Conservation (phyloP, 2,888 invertebrate species). For the Didymodactylos carnosus region DNA sequence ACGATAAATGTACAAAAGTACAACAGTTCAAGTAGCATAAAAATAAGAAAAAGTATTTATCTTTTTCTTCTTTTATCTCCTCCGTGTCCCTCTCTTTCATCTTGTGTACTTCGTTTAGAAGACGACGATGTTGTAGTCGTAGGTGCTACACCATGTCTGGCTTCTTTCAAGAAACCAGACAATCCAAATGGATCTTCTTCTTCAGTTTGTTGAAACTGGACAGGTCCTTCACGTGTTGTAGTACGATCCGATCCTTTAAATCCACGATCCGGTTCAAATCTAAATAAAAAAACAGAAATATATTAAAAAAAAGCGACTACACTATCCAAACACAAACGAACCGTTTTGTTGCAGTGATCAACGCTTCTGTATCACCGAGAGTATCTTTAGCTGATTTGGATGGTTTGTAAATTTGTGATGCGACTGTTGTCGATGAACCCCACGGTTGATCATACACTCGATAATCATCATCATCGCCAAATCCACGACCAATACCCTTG, state of each 20-base stretch:
- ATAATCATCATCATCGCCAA: conserved; percentile 87
- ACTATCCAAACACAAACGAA: neutral
- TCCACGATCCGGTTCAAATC: conserved; percentile 8
- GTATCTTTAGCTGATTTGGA: conserved; percentile 59
- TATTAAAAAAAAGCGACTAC: neutral
- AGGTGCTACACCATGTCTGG: neutral
- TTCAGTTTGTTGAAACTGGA: conserved; percentile 8
- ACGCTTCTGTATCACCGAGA: conserved; percentile 7
- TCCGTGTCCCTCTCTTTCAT: neutral
- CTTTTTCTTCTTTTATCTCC: neutral
- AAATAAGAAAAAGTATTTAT: neutral
- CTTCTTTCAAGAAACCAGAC: conserved; percentile 6
- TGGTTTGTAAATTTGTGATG: conserved; percentile 50
- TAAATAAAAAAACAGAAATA: neutral
- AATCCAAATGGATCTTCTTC: conserved; percentile 12
- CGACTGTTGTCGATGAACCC: conserved; percentile 66
- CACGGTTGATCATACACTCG: conserved; percentile 95
- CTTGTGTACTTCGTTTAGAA: neutral
- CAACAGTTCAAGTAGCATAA: too few species aligned
- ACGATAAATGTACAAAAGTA: too few species aligned
- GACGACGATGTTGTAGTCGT: neutral
- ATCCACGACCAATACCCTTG: conserved; percentile 65
- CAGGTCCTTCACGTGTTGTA: conserved; percentile 18
- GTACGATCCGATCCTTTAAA: conserved; percentile 9
- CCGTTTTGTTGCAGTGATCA: neutral